Conservation (phyloP, 2,888 invertebrate species). For the Coleophora deauratella region DNA sequence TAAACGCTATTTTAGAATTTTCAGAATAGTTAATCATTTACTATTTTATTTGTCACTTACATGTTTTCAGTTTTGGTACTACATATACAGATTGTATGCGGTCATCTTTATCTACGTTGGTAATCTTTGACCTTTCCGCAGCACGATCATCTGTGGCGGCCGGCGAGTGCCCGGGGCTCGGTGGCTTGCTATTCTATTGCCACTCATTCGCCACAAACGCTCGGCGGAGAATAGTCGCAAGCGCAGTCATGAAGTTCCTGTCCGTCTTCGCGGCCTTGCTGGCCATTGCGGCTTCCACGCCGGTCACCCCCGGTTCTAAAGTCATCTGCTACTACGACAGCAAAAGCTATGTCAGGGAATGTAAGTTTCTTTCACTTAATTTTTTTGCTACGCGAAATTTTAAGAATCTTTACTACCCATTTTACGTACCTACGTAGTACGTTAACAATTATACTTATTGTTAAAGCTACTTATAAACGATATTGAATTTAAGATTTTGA, state of each 20-base stretch:
- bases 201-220: slow-evolving; percentile 51
- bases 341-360: slow-evolving; percentile 78
- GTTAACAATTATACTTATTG: no score
- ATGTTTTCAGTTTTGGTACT: no score
- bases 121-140: slow-evolving; percentile 41
- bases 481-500: no score
- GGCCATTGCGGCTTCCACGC: slow-evolving; percentile 44
- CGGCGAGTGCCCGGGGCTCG: slow-evolving; percentile 17
- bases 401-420: background rate
- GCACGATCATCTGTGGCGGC: slow-evolving; percentile 17
- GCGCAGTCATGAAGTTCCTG: slow-evolving; percentile 40
- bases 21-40: no score
- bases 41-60: no score
- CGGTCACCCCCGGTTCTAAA: slow-evolving; percentile 65
- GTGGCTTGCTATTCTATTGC: no score
- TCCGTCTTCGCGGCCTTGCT: slow-evolving; percentile 40
- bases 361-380: slow-evolving; percentile 58
- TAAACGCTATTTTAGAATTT: no score
- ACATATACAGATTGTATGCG: no score
- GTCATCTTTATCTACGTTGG: slow-evolving; percentile 15
- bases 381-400: slow-evolving; percentile 34
- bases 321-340: slow-evolving; percentile 84
- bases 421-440: no score
- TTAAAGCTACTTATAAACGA: no score
- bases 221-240: slow-evolving; percentile 39